Evolutionary conservation across 2,113 vertebrate species (phyloP), one percentile per base, ranked within the genome.

Genomic region (Lampris incognitus): DNA sequence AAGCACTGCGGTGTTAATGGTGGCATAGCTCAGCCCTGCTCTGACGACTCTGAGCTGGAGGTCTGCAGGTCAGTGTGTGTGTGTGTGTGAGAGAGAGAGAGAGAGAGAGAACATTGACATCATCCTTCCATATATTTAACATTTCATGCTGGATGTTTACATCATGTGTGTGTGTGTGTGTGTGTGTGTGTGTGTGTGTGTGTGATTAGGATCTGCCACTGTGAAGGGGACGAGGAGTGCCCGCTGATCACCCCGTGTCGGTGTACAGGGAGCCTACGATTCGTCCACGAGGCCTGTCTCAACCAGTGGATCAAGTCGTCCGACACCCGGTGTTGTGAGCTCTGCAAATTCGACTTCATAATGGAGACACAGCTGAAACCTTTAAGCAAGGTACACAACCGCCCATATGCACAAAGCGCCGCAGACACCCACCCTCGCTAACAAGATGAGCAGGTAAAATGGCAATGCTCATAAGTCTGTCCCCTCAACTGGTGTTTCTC

Each of bases 251-350:
- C 95, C 1, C 98, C 98, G 0, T 99, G 98, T 51, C 96, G 91
- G 89, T 99, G 98, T 91, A 99, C 96, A 0, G 98, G 98, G 1
- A 99, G 96, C 38, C 88, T 99, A 49, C 95, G 96, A 64, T 99
- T 98, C 6, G 98, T 99, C 3, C 98, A 99, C 82, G 97, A 97
- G 90, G 87, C 94, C 82, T 99, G 98, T 78, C 95, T 99, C 84
- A 96, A 98, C 93, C 98, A 99, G 91, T 99, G 98, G 98, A 99
- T 99, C 84, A 99, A 98, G 88, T 99, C 98, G 84, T 99, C 98
- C 0, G 97, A 99, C 90, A 98, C 97, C 0, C 96, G 96, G 88
- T 99, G 97, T 85, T 99, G 98, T 70, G 98, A 99, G 90, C 98
- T 99, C 84, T 99, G 98, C 96, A 98, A 99, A 77, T 99, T 97